Percentiles rank a stretch among this genome's conserved stretches.
These are phyloP conservation scores for Enteromius paludinosus DNA, from an alignment of 2,797 vertebrate genomes.

Conservation along the genomic window DNA sequence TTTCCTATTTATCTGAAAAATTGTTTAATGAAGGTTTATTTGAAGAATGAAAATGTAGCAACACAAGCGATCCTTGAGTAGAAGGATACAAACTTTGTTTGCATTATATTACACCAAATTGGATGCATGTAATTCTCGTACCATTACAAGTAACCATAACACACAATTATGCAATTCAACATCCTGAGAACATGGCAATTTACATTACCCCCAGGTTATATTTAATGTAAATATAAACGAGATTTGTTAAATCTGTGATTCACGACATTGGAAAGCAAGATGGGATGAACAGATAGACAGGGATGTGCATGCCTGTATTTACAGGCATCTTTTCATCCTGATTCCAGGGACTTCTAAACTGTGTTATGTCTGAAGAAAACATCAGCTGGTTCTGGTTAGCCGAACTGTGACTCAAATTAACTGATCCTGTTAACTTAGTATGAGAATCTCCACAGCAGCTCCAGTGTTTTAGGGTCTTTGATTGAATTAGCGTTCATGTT, in stretches of 20 bases:
- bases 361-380: conserved; percentile 71
- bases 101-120: conserved; percentile 7
- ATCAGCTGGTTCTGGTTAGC: conserved; percentile 81
- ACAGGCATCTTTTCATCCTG: conserved; percentile 37
- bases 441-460: conserved; percentile 61
- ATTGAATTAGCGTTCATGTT: conserved; percentile 72
- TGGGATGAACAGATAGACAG: background rate
- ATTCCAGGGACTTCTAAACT: conserved; percentile 47
- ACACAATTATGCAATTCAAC: conserved; percentile 21
- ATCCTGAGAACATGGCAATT: background rate
- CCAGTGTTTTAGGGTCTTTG: conserved; percentile 65
- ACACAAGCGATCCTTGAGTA: background rate
- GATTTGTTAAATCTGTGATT: background rate
- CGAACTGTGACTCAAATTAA: conserved; percentile 76
- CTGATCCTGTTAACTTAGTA: conserved; percentile 65
- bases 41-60: background rate
- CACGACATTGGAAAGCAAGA: background rate
- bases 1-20: background rate
- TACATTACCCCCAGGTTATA: background rate
- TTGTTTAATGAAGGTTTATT: too few species aligned
- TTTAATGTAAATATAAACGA: background rate
- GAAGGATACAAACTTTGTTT: background rate
- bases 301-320: background rate
- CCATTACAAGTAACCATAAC: conserved; percentile 10
- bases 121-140: conserved; percentile 29